phyloP scores from a whole-genome alignment of 2,797 vertebrate species.

The Molossus alvarezi region DNA sequence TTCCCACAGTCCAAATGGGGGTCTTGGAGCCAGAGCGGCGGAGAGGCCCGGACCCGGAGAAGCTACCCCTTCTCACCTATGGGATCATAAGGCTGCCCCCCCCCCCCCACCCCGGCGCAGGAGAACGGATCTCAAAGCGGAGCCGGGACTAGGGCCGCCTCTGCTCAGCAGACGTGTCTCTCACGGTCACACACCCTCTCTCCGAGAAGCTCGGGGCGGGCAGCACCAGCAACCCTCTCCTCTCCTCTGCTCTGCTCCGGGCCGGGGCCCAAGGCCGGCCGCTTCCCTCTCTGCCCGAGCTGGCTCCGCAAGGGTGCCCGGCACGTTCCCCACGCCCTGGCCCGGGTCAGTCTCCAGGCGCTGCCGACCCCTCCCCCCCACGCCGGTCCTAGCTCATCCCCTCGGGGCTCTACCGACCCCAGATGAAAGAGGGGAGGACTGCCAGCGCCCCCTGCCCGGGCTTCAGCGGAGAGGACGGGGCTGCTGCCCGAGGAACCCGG shows the following conservation, averaged over 20 bases:
- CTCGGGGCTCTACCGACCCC: not conserved
- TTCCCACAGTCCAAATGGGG: not conserved
- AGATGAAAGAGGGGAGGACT: not conserved
- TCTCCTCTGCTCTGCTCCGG: not conserved
- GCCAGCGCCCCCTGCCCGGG: not conserved
- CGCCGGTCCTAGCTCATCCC: not conserved
- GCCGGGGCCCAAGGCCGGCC: not conserved
- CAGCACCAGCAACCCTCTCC: not conserved
- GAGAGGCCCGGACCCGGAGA: not conserved
- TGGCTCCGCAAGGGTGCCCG: not conserved
- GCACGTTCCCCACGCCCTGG: constrained; percentile 51
- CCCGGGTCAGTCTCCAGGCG: not conserved
- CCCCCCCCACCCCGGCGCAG: not conserved
- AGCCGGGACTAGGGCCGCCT: not conserved
- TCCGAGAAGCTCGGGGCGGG: not conserved
- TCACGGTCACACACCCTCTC: not conserved
- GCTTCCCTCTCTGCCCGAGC: not conserved
- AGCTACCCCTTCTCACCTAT: constrained; percentile 15
- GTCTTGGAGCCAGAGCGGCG: not conserved
- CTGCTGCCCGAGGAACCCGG: constrained; percentile 55
- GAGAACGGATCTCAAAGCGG: not conserved
- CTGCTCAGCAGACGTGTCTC: not conserved
- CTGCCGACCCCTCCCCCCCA: not conserved
- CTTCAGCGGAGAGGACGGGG: not conserved
- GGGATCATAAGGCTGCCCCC: not conserved